These are phyloP conservation scores for Camponotus floridanus DNA, from an alignment of 1,140 invertebrate genomes.

Conservation along the genomic window DNA sequence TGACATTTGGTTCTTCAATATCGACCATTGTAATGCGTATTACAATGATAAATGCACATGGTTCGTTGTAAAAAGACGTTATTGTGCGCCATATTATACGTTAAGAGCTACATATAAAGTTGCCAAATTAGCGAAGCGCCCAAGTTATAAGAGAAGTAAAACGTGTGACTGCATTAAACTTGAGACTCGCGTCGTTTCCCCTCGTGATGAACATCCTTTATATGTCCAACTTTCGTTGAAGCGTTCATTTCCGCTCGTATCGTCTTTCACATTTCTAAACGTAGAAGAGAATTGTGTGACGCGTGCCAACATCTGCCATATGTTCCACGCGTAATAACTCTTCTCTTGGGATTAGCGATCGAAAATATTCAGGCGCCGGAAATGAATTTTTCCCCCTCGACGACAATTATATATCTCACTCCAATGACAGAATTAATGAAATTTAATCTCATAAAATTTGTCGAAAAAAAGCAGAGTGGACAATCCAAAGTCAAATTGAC, in stretches of 20 bases:
- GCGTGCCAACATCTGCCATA: conserved; percentile 67
- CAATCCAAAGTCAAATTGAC: background rate
- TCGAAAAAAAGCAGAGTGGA: background rate
- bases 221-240: conserved; percentile 30
- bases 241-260: conserved; percentile 52
- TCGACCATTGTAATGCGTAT: background rate
- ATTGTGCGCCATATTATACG: conserved; percentile 5
- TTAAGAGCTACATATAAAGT: background rate
- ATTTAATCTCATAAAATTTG: conserved; percentile 11
- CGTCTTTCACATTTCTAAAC: conserved; percentile 44
- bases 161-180: conserved; percentile 19
- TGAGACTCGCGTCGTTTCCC: background rate
- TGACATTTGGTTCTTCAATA: conserved; percentile 23
- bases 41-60: background rate
- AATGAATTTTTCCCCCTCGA: background rate
- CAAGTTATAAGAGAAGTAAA: background rate
- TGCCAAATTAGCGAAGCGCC: conserved; percentile 2
- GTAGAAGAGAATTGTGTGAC: conserved; percentile 60
- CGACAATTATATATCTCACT: background rate
- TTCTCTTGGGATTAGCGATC: background rate
- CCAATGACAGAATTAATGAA: background rate
- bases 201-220: conserved; percentile 36
- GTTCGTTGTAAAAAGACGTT: background rate
- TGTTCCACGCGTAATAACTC: conserved; percentile 53
- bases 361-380: conserved; percentile 2